Evolutionary conservation across 2,797 vertebrate genomes (phyloP).

Genomic region (Phataginus tricuspis): DNA sequence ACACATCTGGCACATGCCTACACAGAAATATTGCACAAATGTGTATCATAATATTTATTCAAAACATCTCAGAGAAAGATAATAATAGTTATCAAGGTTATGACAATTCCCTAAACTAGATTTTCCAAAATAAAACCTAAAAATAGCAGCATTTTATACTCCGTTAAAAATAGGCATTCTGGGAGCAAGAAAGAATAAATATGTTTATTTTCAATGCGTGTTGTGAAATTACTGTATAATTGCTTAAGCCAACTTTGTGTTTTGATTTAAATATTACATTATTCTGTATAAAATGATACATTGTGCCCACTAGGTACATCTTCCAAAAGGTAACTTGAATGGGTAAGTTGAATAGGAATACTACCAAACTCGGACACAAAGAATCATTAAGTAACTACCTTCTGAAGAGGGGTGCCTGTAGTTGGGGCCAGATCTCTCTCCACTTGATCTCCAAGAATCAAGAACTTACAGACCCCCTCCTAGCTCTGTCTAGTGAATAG

Average conservation of each 20-base stretch:
- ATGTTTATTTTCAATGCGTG: slow-evolving; percentile 23
- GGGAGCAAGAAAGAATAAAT: slow-evolving; percentile 57
- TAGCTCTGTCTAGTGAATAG: not conserved
- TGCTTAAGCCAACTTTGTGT: not conserved
- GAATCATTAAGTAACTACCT: not conserved
- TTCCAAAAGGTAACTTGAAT: not conserved
- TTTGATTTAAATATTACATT: slow-evolving; percentile 19
- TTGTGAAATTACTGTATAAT: slow-evolving; percentile 37
- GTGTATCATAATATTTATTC: slow-evolving; percentile 66
- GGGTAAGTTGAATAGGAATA: not conserved
- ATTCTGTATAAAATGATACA: not conserved
- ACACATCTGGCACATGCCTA: slow-evolving; percentile 35
- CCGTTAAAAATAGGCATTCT: slow-evolving; percentile 49
- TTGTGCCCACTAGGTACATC: not conserved
- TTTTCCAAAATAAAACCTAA: slow-evolving; percentile 60
- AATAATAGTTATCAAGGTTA: slow-evolving; percentile 69
- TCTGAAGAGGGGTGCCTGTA: not conserved
- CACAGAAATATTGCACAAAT: slow-evolving; percentile 49
- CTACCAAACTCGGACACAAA: not conserved
- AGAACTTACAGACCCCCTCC: not conserved
- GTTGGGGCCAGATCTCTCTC: not conserved
- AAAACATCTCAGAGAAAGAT: slow-evolving; percentile 58
- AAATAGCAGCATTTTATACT: slow-evolving; percentile 54
- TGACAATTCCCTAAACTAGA: slow-evolving; percentile 25
- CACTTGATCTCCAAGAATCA: not conserved